Evolutionary conservation across 1,140 invertebrate species (phyloP).

Genomic region (Aphis gossypii): DNA sequence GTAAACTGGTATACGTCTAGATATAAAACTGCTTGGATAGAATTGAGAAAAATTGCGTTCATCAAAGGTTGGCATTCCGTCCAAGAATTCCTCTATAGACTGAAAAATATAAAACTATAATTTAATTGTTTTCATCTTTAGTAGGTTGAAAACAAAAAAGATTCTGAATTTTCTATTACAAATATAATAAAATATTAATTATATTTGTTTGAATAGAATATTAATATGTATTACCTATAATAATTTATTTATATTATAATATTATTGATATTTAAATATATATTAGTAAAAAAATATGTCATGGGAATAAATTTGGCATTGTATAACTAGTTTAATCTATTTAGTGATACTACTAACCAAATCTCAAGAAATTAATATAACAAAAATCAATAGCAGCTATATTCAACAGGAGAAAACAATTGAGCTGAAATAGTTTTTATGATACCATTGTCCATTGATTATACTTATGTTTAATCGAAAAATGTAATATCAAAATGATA

Average conservation of each 20-base stretch:
- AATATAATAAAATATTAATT: neutral
- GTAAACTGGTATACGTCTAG: slow-evolving; percentile 88
- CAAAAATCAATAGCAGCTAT: neutral
- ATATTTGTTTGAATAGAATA: too few species aligned
- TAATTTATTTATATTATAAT: too few species aligned
- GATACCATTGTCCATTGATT: too few species aligned
- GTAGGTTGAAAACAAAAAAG: neutral
- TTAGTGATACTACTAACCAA: too few species aligned
- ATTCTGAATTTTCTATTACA: neutral
- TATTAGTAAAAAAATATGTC: neutral
- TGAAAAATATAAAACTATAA: slow-evolving; percentile 63
- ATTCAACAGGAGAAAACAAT: neutral
- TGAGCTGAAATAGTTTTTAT: neutral
- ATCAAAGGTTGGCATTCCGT: slow-evolving; percentile 88
- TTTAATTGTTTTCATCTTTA: neutral
- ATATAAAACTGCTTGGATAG: slow-evolving; percentile 83
- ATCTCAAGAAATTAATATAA: too few species aligned
- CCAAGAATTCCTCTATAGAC: slow-evolving; percentile 87
- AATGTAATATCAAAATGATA: neutral
- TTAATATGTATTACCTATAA: too few species aligned
- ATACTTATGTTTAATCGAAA: neutral
- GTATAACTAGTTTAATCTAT: too few species aligned
- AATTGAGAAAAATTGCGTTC: slow-evolving; percentile 90
- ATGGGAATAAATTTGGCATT: neutral
- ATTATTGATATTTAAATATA: too few species aligned